These are phyloP conservation scores for Dicycla oo DNA, from an alignment of 2,888 invertebrate species.

Conservation along the genomic window DNA sequence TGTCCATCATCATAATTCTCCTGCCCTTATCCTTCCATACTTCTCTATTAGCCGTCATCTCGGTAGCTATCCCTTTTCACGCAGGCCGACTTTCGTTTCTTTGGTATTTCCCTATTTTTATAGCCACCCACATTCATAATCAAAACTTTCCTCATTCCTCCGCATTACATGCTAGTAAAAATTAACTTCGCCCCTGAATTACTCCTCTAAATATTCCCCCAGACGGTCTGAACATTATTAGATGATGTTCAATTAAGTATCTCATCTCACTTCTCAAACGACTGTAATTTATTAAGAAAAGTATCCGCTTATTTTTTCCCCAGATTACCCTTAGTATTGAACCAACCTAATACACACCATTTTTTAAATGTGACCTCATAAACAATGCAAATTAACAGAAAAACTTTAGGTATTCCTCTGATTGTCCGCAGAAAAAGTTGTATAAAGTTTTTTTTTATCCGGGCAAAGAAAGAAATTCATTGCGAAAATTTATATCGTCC, in stretches of 20 bases:
- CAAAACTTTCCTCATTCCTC: too few relatives aligned
- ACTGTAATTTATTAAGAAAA: constrained; percentile 34
- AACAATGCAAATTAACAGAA: constrained; percentile 55
- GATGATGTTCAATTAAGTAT: constrained; percentile 35
- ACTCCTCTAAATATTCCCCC: constrained; percentile 20
- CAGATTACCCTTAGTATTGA: constrained; percentile 24
- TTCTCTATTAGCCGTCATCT: too few relatives aligned
- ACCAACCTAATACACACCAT: constrained; percentile 19
- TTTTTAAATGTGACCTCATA: constrained; percentile 34
- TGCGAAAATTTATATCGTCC: constrained; percentile 70
- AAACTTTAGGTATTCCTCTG: constrained; percentile 27
- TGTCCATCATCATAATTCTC: too few relatives aligned
- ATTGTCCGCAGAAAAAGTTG: constrained; percentile 49
- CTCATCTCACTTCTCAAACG: constrained; percentile 40
- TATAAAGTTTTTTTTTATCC: constrained; percentile 54
- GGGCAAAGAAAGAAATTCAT: constrained; percentile 67
- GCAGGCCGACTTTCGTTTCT: too few relatives aligned
- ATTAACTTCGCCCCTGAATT: constrained; percentile 7
- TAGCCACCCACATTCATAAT: too few relatives aligned
- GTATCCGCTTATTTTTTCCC: constrained; percentile 7
- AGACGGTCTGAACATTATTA: constrained; percentile 40
- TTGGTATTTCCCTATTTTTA: too few relatives aligned
- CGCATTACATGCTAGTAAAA: not conserved
- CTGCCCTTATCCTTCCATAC: too few relatives aligned
- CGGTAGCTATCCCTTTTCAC: too few relatives aligned